Conservation (phyloP, 2,113 vertebrate species). For the Galbula dea region DNA sequence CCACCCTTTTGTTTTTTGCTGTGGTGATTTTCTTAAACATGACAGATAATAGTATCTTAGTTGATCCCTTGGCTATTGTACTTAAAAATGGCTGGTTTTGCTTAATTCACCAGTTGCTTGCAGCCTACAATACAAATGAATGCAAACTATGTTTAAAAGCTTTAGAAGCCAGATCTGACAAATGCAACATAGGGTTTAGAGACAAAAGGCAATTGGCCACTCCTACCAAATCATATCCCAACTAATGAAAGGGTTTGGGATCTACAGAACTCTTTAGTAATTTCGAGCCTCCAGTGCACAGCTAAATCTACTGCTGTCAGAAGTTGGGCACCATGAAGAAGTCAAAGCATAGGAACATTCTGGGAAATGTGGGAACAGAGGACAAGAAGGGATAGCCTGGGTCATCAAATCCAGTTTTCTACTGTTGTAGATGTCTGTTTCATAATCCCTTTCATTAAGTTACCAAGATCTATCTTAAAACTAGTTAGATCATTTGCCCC, state of each 20-base stretch:
- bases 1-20: not conserved
- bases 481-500: not conserved
- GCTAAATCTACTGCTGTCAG: constrained; percentile 19
- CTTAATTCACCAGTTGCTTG: not conserved
- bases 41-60: not conserved
- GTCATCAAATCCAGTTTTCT: constrained; percentile 26
- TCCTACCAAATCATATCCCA: constrained; percentile 45
- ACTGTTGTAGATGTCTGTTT: constrained; percentile 1
- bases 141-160: constrained; percentile 33
- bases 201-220: constrained; percentile 26
- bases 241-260: constrained; percentile 48
- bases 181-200: constrained; percentile 30
- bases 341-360: constrained; percentile 5
- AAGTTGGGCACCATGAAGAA: constrained; percentile 13
- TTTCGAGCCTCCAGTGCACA: not conserved
- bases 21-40: constrained; percentile 1
- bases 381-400: not conserved
- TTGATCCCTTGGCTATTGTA: constrained; percentile 5
- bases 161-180: constrained; percentile 55
- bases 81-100: constrained; percentile 22
- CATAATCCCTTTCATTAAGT: constrained; percentile 60
- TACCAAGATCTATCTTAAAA: constrained; percentile 59
- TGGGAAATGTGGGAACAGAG: not conserved
- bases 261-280: not conserved
- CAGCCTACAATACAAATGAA: constrained; percentile 33